Conservation (phyloP, 2,113 vertebrate species). For the Rhombomys opimus region DNA sequence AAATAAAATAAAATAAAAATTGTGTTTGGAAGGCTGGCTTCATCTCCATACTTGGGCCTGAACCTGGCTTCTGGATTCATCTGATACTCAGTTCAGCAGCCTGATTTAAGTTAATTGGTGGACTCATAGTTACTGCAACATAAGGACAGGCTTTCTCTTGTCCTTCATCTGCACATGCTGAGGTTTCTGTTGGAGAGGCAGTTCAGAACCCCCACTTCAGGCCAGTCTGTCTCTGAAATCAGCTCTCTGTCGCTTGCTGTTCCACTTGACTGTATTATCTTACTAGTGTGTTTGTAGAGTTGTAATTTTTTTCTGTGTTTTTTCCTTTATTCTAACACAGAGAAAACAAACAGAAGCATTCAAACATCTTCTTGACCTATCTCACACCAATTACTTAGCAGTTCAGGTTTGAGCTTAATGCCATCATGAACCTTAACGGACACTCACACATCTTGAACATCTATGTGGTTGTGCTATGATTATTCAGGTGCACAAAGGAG, state of each 20-base stretch:
- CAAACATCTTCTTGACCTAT: not conserved
- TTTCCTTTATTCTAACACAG: slow-evolving; percentile 13
- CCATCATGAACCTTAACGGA: not conserved
- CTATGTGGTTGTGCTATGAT: slow-evolving; percentile 29
- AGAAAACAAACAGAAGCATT: not conserved
- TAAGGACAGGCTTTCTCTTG: not conserved
- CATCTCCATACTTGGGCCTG: not conserved
- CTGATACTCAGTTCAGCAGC: not conserved
- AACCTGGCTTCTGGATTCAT: not conserved
- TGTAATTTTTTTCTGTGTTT: not conserved
- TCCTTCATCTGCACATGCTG: not conserved
- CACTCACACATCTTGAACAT: not conserved
- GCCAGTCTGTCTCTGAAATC: not conserved
- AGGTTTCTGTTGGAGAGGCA: not conserved
- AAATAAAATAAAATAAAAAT: slow-evolving; percentile 19
- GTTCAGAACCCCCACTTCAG: not conserved
- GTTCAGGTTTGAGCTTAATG: slow-evolving; percentile 7
- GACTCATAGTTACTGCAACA: not conserved
- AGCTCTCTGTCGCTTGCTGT: not conserved
- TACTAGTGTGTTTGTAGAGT: not conserved
- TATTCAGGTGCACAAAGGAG: not conserved
- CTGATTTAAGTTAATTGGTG: not conserved
- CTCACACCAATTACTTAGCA: not conserved
- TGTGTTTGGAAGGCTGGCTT: not conserved
- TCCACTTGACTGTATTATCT: not conserved